Conservation (phyloP, 1,140 invertebrate genomes). For the Phthorimaea operculella region DNA sequence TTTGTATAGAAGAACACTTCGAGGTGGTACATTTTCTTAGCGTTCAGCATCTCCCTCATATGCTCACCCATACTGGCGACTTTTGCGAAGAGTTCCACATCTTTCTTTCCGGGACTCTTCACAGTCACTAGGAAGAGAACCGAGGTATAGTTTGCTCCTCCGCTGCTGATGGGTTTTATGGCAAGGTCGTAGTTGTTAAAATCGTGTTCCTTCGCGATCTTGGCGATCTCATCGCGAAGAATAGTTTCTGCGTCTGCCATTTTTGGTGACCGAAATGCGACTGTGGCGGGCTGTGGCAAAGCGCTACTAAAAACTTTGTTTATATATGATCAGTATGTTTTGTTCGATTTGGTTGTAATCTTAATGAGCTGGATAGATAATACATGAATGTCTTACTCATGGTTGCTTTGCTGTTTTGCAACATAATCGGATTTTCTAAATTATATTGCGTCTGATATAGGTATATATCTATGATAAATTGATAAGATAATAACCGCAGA, state of each 20-base stretch:
- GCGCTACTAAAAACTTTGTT: too few relatives aligned
- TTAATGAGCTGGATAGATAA: too few relatives aligned
- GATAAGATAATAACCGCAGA: too few relatives aligned
- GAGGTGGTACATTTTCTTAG: slow-evolving; percentile 10
- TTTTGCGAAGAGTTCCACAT: slow-evolving; percentile 29
- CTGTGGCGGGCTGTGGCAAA: slow-evolving; percentile 6
- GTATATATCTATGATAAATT: too few relatives aligned
- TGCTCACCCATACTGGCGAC: slow-evolving; percentile 21
- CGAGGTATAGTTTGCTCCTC: slow-evolving; percentile 29
- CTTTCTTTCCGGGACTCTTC: slow-evolving; percentile 3
- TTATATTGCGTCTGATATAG: too few relatives aligned
- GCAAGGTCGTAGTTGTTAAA: slow-evolving; percentile 9
- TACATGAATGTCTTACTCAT: too few relatives aligned
- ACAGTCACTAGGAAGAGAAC: slow-evolving; percentile 19
- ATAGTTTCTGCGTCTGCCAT: slow-evolving; percentile 18
- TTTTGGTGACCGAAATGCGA: slow-evolving; percentile 15
- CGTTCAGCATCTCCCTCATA: slow-evolving; percentile 7
- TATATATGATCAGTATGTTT: too few relatives aligned
- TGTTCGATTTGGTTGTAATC: too few relatives aligned
- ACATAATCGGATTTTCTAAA: too few relatives aligned
- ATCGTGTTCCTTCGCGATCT: slow-evolving; percentile 13
- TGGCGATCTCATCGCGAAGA: slow-evolving; percentile 12
- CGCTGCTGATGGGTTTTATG: slow-evolving; percentile 15
- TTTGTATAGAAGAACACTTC: slow-evolving; percentile 26
- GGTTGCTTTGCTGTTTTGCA: too few relatives aligned